Evolutionary conservation across 2,113 vertebrate genomes (phyloP).

Genomic region (Megaceryle torquata): DNA sequence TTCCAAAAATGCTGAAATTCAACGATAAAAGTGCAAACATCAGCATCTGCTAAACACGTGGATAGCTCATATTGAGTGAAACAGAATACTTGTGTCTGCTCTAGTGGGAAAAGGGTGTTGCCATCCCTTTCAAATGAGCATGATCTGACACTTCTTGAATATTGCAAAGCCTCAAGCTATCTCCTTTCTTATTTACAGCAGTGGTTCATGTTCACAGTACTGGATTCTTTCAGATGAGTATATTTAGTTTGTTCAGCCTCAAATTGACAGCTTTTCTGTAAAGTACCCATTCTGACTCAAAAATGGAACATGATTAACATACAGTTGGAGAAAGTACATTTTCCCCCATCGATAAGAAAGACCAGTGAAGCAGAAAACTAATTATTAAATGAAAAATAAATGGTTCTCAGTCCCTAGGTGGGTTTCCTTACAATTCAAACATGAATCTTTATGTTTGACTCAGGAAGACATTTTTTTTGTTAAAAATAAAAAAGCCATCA

Average conservation of each 20-base stretch:
- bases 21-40: background rate
- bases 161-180: background rate
- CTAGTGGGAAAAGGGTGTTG: background rate
- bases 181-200: background rate
- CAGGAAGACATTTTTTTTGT: background rate
- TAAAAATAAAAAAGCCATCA: background rate
- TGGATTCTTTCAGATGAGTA: background rate
- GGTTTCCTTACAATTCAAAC: background rate
- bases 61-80: background rate
- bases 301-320: background rate
- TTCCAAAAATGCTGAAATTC: background rate
- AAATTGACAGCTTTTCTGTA: background rate
- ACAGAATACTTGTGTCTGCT: background rate
- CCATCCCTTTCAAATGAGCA: background rate
- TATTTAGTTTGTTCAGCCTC: background rate
- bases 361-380: background rate
- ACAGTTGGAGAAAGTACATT: background rate
- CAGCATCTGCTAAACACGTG: background rate
- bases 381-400: background rate
- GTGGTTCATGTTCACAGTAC: background rate
- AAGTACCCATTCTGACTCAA: background rate
- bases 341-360: background rate
- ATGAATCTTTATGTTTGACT: background rate
- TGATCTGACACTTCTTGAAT: background rate
- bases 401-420: background rate